Conservation (phyloP, 1,140 invertebrate genomes). For the Panagrolaimus sp. region DNA sequence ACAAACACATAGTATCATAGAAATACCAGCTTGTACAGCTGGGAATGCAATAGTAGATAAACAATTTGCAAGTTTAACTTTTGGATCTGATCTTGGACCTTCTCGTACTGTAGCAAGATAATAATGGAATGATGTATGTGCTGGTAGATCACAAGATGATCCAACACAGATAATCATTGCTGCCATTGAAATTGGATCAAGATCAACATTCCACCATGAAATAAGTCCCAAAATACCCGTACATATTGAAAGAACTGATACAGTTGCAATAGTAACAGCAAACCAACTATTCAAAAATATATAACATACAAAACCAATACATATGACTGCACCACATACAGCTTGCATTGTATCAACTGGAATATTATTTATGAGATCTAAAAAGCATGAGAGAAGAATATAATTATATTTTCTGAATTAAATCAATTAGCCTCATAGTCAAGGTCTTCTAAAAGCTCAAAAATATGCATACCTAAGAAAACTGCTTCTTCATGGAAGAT, state of each 20-base stretch:
- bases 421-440: no score
- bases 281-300: constrained; percentile 60
- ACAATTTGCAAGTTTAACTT: constrained; percentile 50
- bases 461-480: constrained; percentile 28
- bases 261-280: constrained; percentile 58
- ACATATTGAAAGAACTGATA: constrained; percentile 59
- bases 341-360: constrained; percentile 59
- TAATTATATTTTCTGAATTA: no score
- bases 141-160: constrained; percentile 49
- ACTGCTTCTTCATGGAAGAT: constrained; percentile 54
- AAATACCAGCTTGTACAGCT: constrained; percentile 46
- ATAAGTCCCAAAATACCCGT: constrained; percentile 59
- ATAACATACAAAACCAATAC: constrained; percentile 59
- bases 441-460: no score
- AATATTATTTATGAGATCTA: constrained; percentile 59
- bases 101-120: constrained; percentile 30
- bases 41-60: constrained; percentile 55
- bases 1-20: constrained; percentile 51
- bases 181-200: constrained; percentile 61
- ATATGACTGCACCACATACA: constrained; percentile 48
- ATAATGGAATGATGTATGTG: constrained; percentile 45
- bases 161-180: constrained; percentile 61
- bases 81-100: constrained; percentile 15
- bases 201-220: constrained; percentile 54
- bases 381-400: no score